phyloP scores from a whole-genome alignment of 2,113 vertebrate species.

The Patagioenas fasciata region DNA sequence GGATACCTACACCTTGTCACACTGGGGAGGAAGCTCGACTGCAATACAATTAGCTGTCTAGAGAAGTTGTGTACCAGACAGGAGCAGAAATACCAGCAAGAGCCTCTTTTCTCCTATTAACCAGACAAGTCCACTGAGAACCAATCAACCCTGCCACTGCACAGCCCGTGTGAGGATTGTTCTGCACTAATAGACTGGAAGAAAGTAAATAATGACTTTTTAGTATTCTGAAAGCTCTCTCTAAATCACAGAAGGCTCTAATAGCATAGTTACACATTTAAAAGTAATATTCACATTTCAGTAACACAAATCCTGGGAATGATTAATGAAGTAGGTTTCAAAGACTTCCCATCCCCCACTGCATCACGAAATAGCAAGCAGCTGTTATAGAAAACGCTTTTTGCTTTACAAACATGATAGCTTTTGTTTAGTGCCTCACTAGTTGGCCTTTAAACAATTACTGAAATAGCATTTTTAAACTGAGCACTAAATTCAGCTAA shows the following conservation, averaged over 20 bases:
- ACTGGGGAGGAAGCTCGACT: neutral
- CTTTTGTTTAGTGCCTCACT: slow-evolving; percentile 43
- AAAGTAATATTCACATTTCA: slow-evolving; percentile 18
- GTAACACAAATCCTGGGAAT: neutral
- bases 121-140: slow-evolving; percentile 9
- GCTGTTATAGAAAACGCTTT: slow-evolving; percentile 18
- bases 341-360: neutral
- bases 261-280: slow-evolving; percentile 33
- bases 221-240: slow-evolving; percentile 44
- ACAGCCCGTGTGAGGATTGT: neutral
- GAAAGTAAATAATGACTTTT: slow-evolving; percentile 62
- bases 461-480: slow-evolving; percentile 46
- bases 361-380: neutral
- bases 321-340: slow-evolving; percentile 23
- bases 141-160: neutral
- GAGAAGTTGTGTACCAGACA: neutral
- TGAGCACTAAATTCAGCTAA: slow-evolving; percentile 26
- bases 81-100: neutral
- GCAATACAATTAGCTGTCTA: neutral
- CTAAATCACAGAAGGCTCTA: slow-evolving; percentile 51
- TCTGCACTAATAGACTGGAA: slow-evolving; percentile 50
- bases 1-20: neutral
- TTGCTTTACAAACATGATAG: slow-evolving; percentile 28
- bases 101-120: slow-evolving; percentile 17
- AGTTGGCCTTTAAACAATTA: slow-evolving; percentile 48